These are phyloP conservation scores for Paralvinella palmiformis DNA, from an alignment of 1,140 invertebrate genomes.

Conservation along the genomic window DNA sequence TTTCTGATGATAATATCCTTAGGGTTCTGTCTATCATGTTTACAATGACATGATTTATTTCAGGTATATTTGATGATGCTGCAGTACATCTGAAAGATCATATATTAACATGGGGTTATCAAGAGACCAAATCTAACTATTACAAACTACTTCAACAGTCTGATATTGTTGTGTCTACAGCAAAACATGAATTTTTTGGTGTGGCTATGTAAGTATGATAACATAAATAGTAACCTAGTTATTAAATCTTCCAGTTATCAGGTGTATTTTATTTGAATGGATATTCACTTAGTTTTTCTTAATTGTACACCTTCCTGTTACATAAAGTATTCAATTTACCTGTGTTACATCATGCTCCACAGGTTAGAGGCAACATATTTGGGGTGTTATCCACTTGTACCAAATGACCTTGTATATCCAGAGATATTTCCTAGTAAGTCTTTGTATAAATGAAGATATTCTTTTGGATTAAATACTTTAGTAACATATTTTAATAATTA, in stretches of 20 bases:
- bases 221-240: slow-evolving; percentile 2
- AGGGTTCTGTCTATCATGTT: too few relatives aligned
- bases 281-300: not conserved
- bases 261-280: not conserved
- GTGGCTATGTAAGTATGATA: slow-evolving; percentile 60
- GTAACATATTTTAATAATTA: slow-evolving; percentile 8
- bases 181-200: slow-evolving; percentile 70
- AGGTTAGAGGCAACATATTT: slow-evolving; percentile 64
- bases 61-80: slow-evolving; percentile 49
- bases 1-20: too few relatives aligned
- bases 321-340: not conserved
- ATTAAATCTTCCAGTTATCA: slow-evolving; percentile 4
- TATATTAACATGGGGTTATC: slow-evolving; percentile 60
- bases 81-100: slow-evolving; percentile 52
- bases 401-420: slow-evolving; percentile 66
- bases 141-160: slow-evolving; percentile 53
- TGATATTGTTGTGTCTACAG: slow-evolving; percentile 67
- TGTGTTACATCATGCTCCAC: slow-evolving; percentile 26
- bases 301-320: not conserved
- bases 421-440: slow-evolving; percentile 62
- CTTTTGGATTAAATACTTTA: not conserved
- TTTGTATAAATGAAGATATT: not conserved
- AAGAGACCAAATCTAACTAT: slow-evolving; percentile 57
- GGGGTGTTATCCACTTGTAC: slow-evolving; percentile 65
- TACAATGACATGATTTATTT: too few relatives aligned